Conservation (phyloP, 2,888 invertebrate genomes). For the Atethmia centrago region DNA sequence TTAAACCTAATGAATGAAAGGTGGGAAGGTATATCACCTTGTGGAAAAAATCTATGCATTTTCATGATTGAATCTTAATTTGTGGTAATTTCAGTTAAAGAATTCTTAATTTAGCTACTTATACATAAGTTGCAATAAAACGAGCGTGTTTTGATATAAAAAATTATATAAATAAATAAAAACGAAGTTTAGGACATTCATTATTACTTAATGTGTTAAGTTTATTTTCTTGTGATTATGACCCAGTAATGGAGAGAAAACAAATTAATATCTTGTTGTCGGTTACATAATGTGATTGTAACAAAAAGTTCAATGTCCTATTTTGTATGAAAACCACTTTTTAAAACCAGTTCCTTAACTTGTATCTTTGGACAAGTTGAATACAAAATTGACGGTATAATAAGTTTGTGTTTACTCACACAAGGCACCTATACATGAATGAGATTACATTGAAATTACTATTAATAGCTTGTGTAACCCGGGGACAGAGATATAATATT, state of each 20-base stretch:
- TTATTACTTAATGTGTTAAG: constrained; percentile 35
- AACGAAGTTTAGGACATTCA: constrained; percentile 40
- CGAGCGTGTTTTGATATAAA: constrained; percentile 14
- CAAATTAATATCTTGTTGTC: constrained; percentile 78
- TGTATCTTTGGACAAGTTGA: constrained; percentile 75
- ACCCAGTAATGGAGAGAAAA: constrained; percentile 78
- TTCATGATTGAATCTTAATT: constrained; percentile 10
- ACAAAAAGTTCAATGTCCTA: constrained; percentile 87
- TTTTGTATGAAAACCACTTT: constrained; percentile 86
- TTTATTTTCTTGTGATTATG: constrained; percentile 63
- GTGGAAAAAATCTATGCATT: constrained; percentile 37
- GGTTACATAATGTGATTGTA: constrained; percentile 81
- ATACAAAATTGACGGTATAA: constrained; percentile 71
- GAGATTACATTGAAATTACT: constrained; percentile 63
- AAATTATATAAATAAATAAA: constrained; percentile 28
- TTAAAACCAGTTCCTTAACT: constrained; percentile 84
- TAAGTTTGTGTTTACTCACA: constrained; percentile 69
- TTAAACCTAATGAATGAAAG: not conserved
- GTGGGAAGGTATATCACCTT: not conserved
- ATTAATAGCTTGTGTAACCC: constrained; percentile 60
- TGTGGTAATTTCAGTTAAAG: constrained; percentile 31
- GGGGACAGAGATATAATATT: constrained; percentile 37
- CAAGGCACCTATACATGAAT: constrained; percentile 59
- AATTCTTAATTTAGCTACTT: constrained; percentile 27
- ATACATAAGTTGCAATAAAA: not conserved